Evolutionary conservation across 2,113 vertebrate genomes (phyloP).

Genomic region (Phylloscopus trochiloides): DNA sequence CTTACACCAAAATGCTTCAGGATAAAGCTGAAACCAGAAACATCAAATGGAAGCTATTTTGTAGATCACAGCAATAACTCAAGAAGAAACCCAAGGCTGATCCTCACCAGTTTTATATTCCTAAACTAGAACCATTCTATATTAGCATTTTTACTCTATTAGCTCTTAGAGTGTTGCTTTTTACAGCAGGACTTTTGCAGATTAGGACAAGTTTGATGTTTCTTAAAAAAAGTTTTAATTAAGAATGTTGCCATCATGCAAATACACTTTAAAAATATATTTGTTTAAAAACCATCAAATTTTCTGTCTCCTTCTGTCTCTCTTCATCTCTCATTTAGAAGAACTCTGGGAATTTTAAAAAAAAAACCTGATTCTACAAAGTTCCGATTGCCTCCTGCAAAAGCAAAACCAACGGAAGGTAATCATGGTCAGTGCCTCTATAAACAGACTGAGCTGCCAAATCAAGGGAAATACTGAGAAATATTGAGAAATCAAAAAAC

Average conservation of each 20-base stretch:
- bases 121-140: not conserved
- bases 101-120: not conserved
- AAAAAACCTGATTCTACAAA: not conserved
- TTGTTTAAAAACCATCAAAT: not conserved
- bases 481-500: constrained; percentile 25
- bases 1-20: not conserved
- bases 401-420: not conserved
- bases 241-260: not conserved
- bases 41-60: not conserved
- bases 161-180: not conserved
- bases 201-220: not conserved
- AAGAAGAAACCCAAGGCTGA: not conserved
- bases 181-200: not conserved
- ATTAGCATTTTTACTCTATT: not conserved
- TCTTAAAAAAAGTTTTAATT: not conserved
- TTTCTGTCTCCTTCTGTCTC: not conserved
- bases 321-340: not conserved
- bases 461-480: constrained; percentile 48
- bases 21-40: not conserved
- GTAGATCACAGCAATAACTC: not conserved
- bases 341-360: not conserved
- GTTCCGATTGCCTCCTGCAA: not conserved
- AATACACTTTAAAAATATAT: not conserved
- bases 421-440: not conserved
- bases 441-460: constrained; percentile 3